These are phyloP conservation scores for Coptodon bakossiorum DNA, from an alignment of 2,113 vertebrate genomes.

Conservation along the genomic window DNA sequence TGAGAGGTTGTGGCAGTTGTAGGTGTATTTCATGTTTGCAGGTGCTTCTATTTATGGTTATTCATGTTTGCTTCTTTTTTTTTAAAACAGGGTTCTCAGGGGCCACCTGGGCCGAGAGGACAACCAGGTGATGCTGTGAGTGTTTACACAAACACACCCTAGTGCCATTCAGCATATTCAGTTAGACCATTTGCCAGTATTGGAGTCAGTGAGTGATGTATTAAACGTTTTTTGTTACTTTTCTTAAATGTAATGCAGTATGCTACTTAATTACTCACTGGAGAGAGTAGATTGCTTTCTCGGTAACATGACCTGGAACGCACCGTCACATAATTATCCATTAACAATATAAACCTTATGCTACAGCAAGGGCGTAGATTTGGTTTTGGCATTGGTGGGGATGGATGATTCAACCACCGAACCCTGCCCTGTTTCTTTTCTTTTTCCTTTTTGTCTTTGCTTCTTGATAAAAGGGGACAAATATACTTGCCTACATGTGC, in stretches of 20 bases:
- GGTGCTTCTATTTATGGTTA: neutral
- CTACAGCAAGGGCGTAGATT: no score
- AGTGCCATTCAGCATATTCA: neutral
- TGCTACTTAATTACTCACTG: neutral
- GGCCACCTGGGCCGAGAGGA: constrained; percentile 69
- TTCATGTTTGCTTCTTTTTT: neutral
- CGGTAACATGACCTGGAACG: neutral
- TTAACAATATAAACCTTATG: no score
- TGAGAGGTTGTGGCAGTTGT: neutral
- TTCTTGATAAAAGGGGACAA: no score
- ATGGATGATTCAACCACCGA: no score
- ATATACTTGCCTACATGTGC: no score
- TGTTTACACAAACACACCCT: neutral
- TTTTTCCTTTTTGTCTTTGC: no score
- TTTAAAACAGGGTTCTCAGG: constrained; percentile 61
- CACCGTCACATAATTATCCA: neutral
- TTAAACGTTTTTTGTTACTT: neutral
- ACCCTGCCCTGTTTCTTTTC: no score
- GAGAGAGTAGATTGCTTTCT: neutral
- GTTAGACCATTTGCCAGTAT: neutral
- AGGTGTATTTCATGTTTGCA: neutral
- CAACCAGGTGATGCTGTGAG: constrained; percentile 72
- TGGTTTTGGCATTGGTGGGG: no score
- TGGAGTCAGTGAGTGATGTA: neutral
- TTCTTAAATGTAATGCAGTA: neutral